Evolutionary conservation across 2,888 invertebrate species (phyloP).

Genomic region (Drosophila algonquin): DNA sequence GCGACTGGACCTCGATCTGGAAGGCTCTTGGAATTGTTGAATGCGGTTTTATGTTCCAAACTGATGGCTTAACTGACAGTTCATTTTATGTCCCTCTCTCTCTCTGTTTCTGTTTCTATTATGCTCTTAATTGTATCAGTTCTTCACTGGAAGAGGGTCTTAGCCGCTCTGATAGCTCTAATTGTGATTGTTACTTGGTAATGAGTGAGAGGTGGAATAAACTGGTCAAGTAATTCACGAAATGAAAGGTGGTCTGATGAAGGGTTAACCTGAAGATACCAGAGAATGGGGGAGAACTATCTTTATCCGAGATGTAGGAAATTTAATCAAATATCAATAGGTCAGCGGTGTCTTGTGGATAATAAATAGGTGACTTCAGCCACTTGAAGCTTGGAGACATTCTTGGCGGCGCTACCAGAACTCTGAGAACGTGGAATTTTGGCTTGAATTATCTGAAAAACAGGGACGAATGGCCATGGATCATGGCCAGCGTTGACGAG

Average conservation of each 20-base stretch:
- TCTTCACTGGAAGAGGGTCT: not conserved
- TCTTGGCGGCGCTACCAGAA: no score
- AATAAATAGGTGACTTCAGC: no score
- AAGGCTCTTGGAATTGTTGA: not conserved
- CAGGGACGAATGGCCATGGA: no score
- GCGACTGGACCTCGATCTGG: not conserved
- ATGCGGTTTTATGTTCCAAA: constrained; percentile 3
- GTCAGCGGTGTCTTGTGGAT: no score
- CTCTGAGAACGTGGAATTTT: no score
- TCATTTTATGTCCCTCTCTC: not conserved
- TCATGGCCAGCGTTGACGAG: no score
- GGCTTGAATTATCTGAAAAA: no score
- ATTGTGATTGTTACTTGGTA: not conserved
- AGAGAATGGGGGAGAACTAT: not conserved
- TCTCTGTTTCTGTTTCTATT: not conserved
- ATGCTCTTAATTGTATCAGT: not conserved
- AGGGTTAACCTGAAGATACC: not conserved
- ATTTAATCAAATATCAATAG: no score
- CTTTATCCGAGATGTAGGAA: not conserved
- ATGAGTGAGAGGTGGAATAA: not conserved
- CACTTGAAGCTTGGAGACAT: no score
- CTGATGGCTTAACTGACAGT: not conserved
- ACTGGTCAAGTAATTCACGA: not conserved
- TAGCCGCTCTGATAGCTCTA: not conserved
- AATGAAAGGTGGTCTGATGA: not conserved